Percentiles rank a stretch among this genome's conserved stretches.
phyloP scores from a whole-genome alignment of 92 coral and sea anemone species.

The Paragorgia papillata region DNA sequence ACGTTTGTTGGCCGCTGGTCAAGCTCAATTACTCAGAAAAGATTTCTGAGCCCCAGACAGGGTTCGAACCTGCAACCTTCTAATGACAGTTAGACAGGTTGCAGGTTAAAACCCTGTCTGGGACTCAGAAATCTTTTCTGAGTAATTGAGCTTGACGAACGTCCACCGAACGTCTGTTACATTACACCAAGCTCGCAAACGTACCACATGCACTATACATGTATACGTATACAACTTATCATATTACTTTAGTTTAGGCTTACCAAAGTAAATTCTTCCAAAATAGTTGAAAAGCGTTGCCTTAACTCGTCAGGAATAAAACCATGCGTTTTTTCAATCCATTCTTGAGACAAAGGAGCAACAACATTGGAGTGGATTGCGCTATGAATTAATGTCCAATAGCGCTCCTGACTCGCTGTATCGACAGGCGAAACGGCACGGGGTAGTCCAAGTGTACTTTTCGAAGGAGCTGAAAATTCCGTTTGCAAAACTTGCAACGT shows the following conservation, averaged over 20 bases:
- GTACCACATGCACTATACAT: too few species aligned
- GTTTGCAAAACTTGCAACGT: conserved; percentile 75
- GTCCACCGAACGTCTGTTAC: too few species aligned
- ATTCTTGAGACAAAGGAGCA: conserved; percentile 79
- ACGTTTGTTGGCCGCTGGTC: too few species aligned
- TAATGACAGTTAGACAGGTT: too few species aligned
- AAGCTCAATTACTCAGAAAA: too few species aligned
- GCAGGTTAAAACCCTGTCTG: too few species aligned
- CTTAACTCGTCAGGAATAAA: conserved; percentile 68
- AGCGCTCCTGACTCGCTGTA: conserved; percentile 65
- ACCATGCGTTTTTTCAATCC: conserved; percentile 77
- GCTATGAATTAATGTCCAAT: conserved; percentile 66
- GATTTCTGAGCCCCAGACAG: too few species aligned
- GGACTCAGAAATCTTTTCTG: too few species aligned
- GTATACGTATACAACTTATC: too few species aligned
- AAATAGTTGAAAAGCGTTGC: conserved; percentile 58
- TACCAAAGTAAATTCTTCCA: conserved; percentile 75
- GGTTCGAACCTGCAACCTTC: too few species aligned
- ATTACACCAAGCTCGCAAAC: too few species aligned
- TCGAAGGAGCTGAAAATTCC: conserved; percentile 82
- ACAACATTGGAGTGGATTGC: conserved; percentile 81
- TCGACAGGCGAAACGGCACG: conserved; percentile 79
- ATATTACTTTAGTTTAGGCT: conserved; percentile 6
- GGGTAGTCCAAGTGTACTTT: conserved; percentile 86
- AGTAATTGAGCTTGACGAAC: too few species aligned